These are phyloP conservation scores for Oligia latruncula DNA, from an alignment of 2,888 invertebrate genomes.

Conservation along the genomic window DNA sequence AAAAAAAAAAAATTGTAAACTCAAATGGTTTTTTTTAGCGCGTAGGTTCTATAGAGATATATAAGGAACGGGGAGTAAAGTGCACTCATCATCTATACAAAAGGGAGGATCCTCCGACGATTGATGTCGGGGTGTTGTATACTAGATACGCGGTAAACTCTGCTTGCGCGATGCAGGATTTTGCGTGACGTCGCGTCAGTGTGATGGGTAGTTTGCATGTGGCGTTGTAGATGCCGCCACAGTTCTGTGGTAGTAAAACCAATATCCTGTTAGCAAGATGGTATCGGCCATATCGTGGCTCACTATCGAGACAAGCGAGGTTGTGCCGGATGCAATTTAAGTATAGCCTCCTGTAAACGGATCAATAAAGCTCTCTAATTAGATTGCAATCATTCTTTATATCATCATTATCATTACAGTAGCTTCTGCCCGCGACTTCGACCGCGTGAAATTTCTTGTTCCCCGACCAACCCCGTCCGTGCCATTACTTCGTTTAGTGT, in stretches of 20 bases:
- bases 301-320: background rate
- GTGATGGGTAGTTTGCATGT: background rate
- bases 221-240: background rate
- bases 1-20: background rate
- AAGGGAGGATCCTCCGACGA: background rate
- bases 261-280: slow-evolving; percentile 23
- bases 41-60: background rate
- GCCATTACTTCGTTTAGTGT: too few relatives aligned
- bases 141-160: background rate
- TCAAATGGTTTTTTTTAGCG: background rate
- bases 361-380: slow-evolving; percentile 10
- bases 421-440: background rate
- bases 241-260: background rate
- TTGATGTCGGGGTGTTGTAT: background rate
- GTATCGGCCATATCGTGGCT: background rate
- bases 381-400: background rate
- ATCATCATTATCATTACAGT: background rate
- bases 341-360: slow-evolving; percentile 5
- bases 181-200: background rate
- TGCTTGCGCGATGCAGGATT: background rate
- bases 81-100: background rate
- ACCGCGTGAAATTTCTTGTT: background rate
- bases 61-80: background rate
- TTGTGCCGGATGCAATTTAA: slow-evolving; percentile 4
- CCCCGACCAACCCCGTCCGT: too few relatives aligned